A percentile compares a stretch with the other conserved stretches of the same genome.
Conservation (phyloP, 2,888 invertebrate species). For the Thymelicus lineola region DNA sequence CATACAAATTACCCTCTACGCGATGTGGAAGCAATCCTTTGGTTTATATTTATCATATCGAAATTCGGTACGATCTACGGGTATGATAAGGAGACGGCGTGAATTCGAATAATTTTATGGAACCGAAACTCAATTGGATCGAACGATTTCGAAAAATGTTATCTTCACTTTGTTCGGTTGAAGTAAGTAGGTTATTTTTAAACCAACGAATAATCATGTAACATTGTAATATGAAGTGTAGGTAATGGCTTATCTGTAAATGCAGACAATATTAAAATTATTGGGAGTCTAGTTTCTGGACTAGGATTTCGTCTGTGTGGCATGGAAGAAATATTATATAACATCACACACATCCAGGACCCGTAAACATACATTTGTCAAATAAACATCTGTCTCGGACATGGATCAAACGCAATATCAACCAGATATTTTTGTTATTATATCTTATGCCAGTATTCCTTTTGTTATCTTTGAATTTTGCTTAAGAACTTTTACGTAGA, state of each 20-base stretch:
- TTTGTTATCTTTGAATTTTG: too few species aligned
- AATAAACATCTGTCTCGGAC: background rate
- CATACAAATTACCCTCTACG: conserved; percentile 64
- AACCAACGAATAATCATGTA: background rate
- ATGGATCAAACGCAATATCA: too few species aligned
- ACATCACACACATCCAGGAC: background rate
- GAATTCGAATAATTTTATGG: conserved; percentile 15
- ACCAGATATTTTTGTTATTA: background rate
- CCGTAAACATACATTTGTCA: background rate
- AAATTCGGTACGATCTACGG: conserved; percentile 31
- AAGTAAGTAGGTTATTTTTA: background rate
- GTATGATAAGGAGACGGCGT: conserved; percentile 12
- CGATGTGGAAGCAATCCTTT: conserved; percentile 53
- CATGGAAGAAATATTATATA: background rate
- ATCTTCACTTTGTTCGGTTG: background rate
- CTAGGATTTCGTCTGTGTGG: background rate
- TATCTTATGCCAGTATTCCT: background rate
- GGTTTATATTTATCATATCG: conserved; percentile 45
- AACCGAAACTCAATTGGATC: conserved; percentile 18
- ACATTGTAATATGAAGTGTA: too few species aligned
- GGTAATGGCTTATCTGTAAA: too few species aligned
- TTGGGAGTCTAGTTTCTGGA: background rate
- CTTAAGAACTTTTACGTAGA: too few species aligned
- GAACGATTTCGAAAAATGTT: conserved; percentile 1
- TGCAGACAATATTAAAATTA: too few species aligned